Conservation (phyloP, 2,888 invertebrate species). For the Dascillus cervinus region DNA sequence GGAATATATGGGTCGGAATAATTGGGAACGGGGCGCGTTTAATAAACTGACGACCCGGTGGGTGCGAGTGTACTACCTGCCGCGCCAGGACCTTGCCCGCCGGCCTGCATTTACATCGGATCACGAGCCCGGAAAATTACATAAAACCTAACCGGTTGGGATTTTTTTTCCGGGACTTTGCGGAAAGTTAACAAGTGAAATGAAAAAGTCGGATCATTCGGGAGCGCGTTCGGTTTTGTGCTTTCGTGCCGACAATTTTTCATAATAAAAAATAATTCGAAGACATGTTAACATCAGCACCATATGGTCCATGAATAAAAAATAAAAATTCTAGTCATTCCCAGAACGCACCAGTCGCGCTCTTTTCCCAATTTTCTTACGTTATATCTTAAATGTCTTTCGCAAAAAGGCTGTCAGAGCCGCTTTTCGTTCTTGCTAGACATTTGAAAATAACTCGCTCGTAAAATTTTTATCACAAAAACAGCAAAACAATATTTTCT, state of each 20-base stretch:
- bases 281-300: conserved; percentile 4
- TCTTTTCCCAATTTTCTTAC: conserved; percentile 11
- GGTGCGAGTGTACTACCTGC: neutral
- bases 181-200: too few species aligned
- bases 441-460: too few species aligned
- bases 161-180: too few species aligned
- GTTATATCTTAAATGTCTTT: conserved; percentile 10
- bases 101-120: conserved; percentile 5
- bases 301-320: conserved; percentile 9
- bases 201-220: too few species aligned
- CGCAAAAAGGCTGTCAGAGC: conserved; percentile 10
- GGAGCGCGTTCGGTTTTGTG: too few species aligned
- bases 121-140: conserved; percentile 9
- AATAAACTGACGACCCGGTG: neutral
- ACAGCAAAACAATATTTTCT: too few species aligned
- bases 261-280: conserved; percentile 8
- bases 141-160: conserved; percentile 3
- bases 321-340: conserved; percentile 12
- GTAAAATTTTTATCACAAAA: too few species aligned
- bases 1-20: neutral
- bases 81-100: too few species aligned
- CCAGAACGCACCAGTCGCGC: conserved; percentile 5
- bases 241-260: too few species aligned
- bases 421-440: too few species aligned
- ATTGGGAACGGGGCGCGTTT: neutral